Evolutionary conservation across 2,888 invertebrate species (phyloP), one percentile per base, ranked within the genome.

Genomic region (Hecatera dysodea): DNA sequence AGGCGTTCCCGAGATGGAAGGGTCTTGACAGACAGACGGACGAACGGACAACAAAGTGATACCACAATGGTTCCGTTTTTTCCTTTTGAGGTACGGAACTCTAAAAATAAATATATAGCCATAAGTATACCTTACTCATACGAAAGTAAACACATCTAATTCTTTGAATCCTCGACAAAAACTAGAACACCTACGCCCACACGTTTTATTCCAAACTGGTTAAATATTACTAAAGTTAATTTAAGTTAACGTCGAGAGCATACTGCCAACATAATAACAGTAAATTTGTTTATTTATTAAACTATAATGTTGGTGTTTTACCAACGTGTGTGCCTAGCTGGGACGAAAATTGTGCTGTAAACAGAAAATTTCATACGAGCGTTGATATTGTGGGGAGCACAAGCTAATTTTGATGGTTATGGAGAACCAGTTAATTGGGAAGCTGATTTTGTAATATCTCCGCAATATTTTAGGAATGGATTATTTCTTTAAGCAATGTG

Each of bases 211-310:
- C 36, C 55, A 53, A 71, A 81, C 74, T 71, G 74, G 39, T 78
- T 67, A 71, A 80, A 71, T 71, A 64, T 75, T 64, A 57, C 62
- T 48, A 27, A 74, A 81, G 53, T 71, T 81, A 81, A 81, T 77
- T 77, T 71, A 78, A 80, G 74, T 80, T 81, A 70, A 66, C 70
- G 74, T 55, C 56, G 78, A 66, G 61, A 74, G 67, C 74, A 66
- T 57, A 48, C 67, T 62, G 64, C 65, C 50, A 59, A 68, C 74
- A 68, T 81, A 67, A 65, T 74, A 66, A 65, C 64, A 29, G 29
- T 67, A n/a, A n/a, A 63, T 64, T 68, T 64, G 63, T 78, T 81
- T 74, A 81, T 80, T 78, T 81, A 80, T 78, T 68, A 74, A 77
- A 68, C 60, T 69, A 67, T 75, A 59, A 55, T 44, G 48, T 78